Percentiles rank a stretch among this genome's conserved stretches.
These are phyloP conservation scores for Actinopyga echinites DNA, from an alignment of 53 echinoderm and acorn worm species.

Conservation along the genomic window DNA sequence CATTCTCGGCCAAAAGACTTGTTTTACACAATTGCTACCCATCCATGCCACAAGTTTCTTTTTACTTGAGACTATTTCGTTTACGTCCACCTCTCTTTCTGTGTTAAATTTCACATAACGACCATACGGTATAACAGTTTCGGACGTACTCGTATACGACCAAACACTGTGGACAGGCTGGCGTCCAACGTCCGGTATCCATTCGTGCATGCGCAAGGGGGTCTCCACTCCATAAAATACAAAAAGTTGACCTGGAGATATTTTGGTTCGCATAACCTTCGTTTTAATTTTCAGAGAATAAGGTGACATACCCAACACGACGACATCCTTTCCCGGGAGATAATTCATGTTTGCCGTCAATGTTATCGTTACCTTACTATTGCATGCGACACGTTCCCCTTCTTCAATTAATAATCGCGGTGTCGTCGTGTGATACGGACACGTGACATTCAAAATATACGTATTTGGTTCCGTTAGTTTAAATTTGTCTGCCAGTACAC, in stretches of 20 bases:
- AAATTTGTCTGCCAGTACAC: conserved; percentile 35
- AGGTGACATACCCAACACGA: conserved; percentile 77
- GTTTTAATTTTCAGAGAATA: conserved; percentile 54
- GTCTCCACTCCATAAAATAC: conserved; percentile 74
- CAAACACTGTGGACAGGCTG: conserved; percentile 62
- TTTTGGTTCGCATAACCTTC: not conserved
- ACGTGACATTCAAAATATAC: not conserved
- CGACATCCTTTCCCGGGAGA: conserved; percentile 64
- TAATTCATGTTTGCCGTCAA: conserved; percentile 47
- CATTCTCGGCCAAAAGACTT: conserved; percentile 86
- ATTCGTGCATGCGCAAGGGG: conserved; percentile 66
- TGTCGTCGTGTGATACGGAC: conserved; percentile 11
- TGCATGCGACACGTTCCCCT: not conserved
- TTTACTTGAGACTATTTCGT: conserved; percentile 29
- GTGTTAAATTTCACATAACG: conserved; percentile 39
- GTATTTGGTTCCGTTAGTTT: conserved; percentile 34
- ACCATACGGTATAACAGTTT: conserved; percentile 64
- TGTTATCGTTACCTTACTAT: conserved; percentile 20
- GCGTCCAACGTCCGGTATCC: conserved; percentile 45
- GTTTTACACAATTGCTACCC: conserved; percentile 82
- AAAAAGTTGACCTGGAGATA: conserved; percentile 60
- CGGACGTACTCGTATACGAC: conserved; percentile 68
- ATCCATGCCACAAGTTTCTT: conserved; percentile 80
- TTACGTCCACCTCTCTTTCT: not conserved
- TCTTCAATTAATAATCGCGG: not conserved